Percentiles rank a stretch among this genome's conserved stretches.
Conservation (phyloP, 2,113 vertebrate genomes). For the Crypturellus undulatus region DNA sequence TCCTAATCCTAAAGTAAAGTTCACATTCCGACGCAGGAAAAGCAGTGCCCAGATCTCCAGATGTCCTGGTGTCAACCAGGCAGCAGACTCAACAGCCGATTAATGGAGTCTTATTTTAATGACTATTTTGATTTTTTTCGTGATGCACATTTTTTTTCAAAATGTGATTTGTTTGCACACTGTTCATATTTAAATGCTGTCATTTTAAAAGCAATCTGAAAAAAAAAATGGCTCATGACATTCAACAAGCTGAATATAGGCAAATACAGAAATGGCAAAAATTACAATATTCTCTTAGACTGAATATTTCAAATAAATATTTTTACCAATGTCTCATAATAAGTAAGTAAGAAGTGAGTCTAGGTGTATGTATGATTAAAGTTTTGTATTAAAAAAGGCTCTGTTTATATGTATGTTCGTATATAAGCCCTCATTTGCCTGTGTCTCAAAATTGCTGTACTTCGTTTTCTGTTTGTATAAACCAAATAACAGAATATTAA, state of each 20-base stretch:
- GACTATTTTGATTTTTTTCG: background rate
- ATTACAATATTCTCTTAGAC: background rate
- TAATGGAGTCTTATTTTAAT: background rate
- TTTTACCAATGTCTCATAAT: background rate
- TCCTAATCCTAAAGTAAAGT: slow-evolving; percentile 73
- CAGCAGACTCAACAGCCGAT: slow-evolving; percentile 3
- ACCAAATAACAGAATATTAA: slow-evolving; percentile 39
- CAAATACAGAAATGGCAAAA: background rate
- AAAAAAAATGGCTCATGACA: background rate
- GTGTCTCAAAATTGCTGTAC: background rate
- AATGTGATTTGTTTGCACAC: background rate
- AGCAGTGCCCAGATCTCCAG: slow-evolving; percentile 60
- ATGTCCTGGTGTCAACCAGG: slow-evolving; percentile 45
- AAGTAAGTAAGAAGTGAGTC: background rate
- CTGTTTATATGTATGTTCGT: too few species aligned
- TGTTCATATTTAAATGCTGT: background rate
- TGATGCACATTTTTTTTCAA: background rate
- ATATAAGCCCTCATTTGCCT: background rate
- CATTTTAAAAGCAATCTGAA: background rate
- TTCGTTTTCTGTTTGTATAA: slow-evolving; percentile 27
- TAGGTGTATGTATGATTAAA: background rate
- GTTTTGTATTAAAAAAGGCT: background rate
- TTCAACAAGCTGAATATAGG: background rate
- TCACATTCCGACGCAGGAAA: slow-evolving; percentile 62
- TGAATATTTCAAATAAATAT: background rate